These are phyloP conservation scores for Phrynocephalus guinanensis DNA, from an alignment of 2,797 vertebrate species.

Conservation along the genomic window DNA sequence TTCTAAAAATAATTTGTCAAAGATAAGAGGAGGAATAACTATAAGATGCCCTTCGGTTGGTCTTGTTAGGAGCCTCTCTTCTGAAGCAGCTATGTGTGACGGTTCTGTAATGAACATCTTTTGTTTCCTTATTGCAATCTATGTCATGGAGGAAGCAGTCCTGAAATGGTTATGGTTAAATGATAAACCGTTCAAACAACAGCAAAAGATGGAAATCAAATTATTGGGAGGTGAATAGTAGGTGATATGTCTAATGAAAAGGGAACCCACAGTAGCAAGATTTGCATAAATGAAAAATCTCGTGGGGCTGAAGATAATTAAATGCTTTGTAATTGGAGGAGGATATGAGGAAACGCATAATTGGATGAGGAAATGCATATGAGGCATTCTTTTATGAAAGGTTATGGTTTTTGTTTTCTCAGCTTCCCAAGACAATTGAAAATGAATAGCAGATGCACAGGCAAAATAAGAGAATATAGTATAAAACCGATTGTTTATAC, in stretches of 20 bases:
- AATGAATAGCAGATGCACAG: not conserved
- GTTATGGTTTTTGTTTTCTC: not conserved
- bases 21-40: too few relatives aligned
- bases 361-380: not conserved
- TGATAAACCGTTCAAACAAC: not conserved
- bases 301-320: not conserved
- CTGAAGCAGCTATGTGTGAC: too few relatives aligned
- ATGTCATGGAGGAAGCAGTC: not conserved
- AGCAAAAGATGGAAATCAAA: not conserved
- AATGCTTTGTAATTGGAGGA: not conserved
- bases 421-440: not conserved
- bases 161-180: constrained; percentile 5
- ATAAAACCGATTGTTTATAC: not conserved
- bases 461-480: not conserved
- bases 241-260: not conserved
- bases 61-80: too few relatives aligned
- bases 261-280: not conserved
- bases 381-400: not conserved
- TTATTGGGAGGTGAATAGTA: not conserved
- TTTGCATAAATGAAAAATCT: not conserved
- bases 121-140: not conserved
- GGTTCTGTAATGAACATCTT: too few relatives aligned
- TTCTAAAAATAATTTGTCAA: too few relatives aligned
- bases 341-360: not conserved
- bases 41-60: too few relatives aligned